Evolutionary conservation across 2,888 invertebrate species (phyloP).

Genomic region (Lithophane leautieri): DNA sequence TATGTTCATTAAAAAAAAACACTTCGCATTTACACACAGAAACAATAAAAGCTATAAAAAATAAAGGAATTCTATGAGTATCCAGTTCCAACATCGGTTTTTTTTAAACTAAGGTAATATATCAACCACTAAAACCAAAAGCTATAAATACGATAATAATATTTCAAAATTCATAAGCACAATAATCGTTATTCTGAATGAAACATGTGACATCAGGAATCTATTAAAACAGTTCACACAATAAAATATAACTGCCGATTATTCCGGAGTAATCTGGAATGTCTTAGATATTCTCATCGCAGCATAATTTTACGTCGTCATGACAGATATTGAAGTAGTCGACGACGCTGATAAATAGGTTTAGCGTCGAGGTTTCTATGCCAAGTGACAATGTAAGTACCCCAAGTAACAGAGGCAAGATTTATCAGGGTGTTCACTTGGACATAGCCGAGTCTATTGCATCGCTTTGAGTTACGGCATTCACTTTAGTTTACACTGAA

Average conservation of each 20-base stretch:
- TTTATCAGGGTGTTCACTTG: constrained; percentile 48
- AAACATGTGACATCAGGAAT: neutral
- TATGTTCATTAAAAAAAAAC: too few species aligned
- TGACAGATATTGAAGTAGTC: constrained; percentile 41
- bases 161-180: neutral
- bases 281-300: constrained; percentile 16
- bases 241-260: neutral
- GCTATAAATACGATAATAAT: neutral
- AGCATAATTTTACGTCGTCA: constrained; percentile 16
- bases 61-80: too few species aligned
- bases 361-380: constrained; percentile 10
- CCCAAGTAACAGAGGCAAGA: constrained; percentile 46
- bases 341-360: neutral
- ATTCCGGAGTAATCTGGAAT: neutral
- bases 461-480: constrained; percentile 56
- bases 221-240: neutral
- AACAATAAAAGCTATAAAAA: too few species aligned
- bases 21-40: too few species aligned
- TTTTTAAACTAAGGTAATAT: neutral
- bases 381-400: constrained; percentile 56
- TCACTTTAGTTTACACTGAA: constrained; percentile 7
- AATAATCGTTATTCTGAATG: neutral
- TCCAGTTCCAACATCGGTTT: neutral
- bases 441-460: constrained; percentile 41
- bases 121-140: neutral